Base-by-base conservation (phyloP, 2,113 vertebrate genomes). In the Triplophysa tibetana region DNA sequence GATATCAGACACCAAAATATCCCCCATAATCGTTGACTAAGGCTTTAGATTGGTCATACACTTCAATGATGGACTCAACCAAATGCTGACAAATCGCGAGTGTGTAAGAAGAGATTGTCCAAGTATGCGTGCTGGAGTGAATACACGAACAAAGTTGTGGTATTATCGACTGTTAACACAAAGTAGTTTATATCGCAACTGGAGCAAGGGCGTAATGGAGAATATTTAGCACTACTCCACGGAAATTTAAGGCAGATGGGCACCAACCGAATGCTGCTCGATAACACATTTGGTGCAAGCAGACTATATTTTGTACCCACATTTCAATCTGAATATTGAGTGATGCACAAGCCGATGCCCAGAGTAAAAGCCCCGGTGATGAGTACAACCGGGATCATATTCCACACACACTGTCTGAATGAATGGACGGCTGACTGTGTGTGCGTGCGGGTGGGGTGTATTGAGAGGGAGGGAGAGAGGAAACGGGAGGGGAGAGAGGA, bases 361-460 rank as follows among this genome's bases (percentile, higher is more conserved):
- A 75, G 63, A 63, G 72, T 61, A 75, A 81, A 81, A 81, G 61
- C 54, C 24, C 41, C 56, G 68, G 24, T 69, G 72, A 74, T 67
- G 79, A 75, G 21, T 38, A 41, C 24, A 26, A 68, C 72, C 68
- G 64, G 26, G 41, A 81, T 81, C 79, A 76, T 45, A 75, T 75
- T 81, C 64, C 72, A 81, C 79, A 61, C 72, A 69, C 33, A 10
- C 45, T 54, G 62, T 17, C 43, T 68, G 76, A 66, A 79, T 69
- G 77, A 75, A 79, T 43, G 64, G 9, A 77, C 54, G 45, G 45
- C 6, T 58, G 61, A 19, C 16, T 58, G 56, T 58, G 56, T 58
- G 17, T 58, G 14, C 2, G 56, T 41, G 17, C 11, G 24, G 43
- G 67, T 29, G 66, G 52, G 62, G 21, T 65, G 62, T 17, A 43